A percentile compares a stretch with the other conserved stretches of the same genome.
phyloP scores from a whole-genome alignment of 1,140 invertebrate genomes.

The Zelostemma sp. region DNA sequence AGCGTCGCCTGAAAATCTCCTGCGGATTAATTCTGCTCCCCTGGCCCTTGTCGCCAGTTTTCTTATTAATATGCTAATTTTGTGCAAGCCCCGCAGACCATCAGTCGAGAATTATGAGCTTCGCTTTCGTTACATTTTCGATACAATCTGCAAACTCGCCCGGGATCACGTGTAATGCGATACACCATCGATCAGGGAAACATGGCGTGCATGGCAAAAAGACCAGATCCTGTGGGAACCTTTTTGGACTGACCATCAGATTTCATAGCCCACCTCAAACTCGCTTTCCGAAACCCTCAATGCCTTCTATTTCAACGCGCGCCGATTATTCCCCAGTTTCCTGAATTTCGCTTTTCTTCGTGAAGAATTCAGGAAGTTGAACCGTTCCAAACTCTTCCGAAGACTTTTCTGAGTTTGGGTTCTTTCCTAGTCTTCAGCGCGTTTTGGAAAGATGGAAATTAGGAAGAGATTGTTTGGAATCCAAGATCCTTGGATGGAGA shows the following conservation, averaged over 20 bases:
- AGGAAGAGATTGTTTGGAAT: background rate
- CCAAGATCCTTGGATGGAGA: background rate
- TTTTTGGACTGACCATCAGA: too few relatives aligned
- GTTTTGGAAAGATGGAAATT: too few relatives aligned
- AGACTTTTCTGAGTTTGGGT: too few relatives aligned
- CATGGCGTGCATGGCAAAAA: slow-evolving; percentile 27
- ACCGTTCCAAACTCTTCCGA: too few relatives aligned
- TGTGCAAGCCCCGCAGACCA: slow-evolving; percentile 26
- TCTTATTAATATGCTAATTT: slow-evolving; percentile 72
- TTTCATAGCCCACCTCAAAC: too few relatives aligned
- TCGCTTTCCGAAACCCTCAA: too few relatives aligned
- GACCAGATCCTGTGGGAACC: slow-evolving; percentile 28
- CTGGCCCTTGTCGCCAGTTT: slow-evolving; percentile 68
- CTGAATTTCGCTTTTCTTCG: too few relatives aligned
- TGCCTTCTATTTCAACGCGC: too few relatives aligned
- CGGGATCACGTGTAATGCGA: slow-evolving; percentile 66
- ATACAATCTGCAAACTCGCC: slow-evolving; percentile 35
- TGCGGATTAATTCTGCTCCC: slow-evolving; percentile 67
- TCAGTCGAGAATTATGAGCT: slow-evolving; percentile 6
- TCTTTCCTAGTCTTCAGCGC: too few relatives aligned
- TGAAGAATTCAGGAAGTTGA: too few relatives aligned
- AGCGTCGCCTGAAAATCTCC: slow-evolving; percentile 41
- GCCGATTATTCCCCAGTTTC: too few relatives aligned
- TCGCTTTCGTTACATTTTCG: slow-evolving; percentile 20
- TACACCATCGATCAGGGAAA: slow-evolving; percentile 64